Percentiles rank a stretch among this genome's conserved stretches.
These are phyloP conservation scores for Antheraea assamensis DNA, from an alignment of 2,888 invertebrate genomes.

Conservation along the genomic window DNA sequence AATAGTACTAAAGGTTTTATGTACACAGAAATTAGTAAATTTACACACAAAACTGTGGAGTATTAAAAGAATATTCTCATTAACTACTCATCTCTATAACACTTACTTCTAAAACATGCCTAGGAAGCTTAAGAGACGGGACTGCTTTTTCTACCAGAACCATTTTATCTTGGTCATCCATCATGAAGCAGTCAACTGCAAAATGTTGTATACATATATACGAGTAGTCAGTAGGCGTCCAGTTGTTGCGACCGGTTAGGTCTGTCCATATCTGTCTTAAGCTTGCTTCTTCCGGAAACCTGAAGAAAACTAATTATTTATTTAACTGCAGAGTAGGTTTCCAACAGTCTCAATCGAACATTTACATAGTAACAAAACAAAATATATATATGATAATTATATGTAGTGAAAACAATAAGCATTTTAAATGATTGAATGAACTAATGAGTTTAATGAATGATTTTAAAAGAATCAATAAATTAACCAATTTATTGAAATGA, in stretches of 20 bases:
- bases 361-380: not conserved
- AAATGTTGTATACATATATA: slow-evolving; percentile 77
- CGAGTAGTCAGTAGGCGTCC: slow-evolving; percentile 75
- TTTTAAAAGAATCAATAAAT: too few species aligned
- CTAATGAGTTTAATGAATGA: too few species aligned
- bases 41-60: too few species aligned
- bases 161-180: slow-evolving; percentile 59
- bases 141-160: slow-evolving; percentile 68
- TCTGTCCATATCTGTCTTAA: slow-evolving; percentile 73
- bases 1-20: too few species aligned
- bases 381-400: not conserved
- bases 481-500: too few species aligned
- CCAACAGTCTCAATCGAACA: not conserved
- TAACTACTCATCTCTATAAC: slow-evolving; percentile 4
- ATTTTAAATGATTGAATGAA: not conserved
- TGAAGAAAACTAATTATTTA: slow-evolving; percentile 30
- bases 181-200: slow-evolving; percentile 71
- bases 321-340: not conserved
- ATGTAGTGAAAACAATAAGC: not conserved
- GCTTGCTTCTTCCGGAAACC: slow-evolving; percentile 70
- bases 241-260: slow-evolving; percentile 72
- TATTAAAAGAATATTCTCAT: too few species aligned
- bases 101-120: slow-evolving; percentile 72
- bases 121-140: slow-evolving; percentile 70
- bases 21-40: too few species aligned